A percentile compares a stretch with the other conserved stretches of the same genome.
Conservation (phyloP, 2,888 invertebrate species). For the Tenthredo amoena region DNA sequence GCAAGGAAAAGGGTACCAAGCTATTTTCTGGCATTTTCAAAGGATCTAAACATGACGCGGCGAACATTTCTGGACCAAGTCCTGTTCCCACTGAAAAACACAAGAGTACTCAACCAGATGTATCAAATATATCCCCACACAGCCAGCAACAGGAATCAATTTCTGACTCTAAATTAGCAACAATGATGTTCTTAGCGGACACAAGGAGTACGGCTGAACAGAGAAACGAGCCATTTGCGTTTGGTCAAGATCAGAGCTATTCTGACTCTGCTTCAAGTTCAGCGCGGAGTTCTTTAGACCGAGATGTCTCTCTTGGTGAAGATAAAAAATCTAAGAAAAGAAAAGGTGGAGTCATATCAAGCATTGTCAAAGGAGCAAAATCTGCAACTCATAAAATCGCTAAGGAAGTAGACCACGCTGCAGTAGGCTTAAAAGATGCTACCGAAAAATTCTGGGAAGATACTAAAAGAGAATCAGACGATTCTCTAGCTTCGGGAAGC, state of each 20-base stretch:
- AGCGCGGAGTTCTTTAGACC: conserved; percentile 58
- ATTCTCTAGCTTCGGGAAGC: conserved; percentile 65
- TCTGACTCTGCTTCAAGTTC: conserved; percentile 56
- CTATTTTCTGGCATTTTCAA: conserved; percentile 67
- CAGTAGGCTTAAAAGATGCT: conserved; percentile 63
- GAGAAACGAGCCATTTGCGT: conserved; percentile 10
- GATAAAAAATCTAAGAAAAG: conserved; percentile 64
- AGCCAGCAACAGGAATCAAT: conserved; percentile 13
- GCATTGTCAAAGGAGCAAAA: conserved; percentile 66
- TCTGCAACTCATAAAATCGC: conserved; percentile 64
- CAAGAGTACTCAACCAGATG: not conserved
- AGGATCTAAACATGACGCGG: conserved; percentile 61
- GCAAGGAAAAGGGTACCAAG: conserved; percentile 60
- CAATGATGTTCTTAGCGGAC: conserved; percentile 59
- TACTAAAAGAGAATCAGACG: conserved; percentile 65
- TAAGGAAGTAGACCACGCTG: conserved; percentile 65
- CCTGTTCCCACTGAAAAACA: conserved; percentile 19
- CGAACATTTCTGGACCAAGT: conserved; percentile 3
- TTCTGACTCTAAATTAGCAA: conserved; percentile 62
- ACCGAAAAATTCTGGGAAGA: conserved; percentile 65
- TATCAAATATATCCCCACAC: not conserved
- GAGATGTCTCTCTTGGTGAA: conserved; percentile 58
- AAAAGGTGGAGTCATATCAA: conserved; percentile 64
- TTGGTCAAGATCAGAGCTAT: not conserved
- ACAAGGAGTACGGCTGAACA: conserved; percentile 53